These are phyloP conservation scores for Ondatra zibethicus DNA, from an alignment of 2,113 vertebrate genomes.

Conservation along the genomic window DNA sequence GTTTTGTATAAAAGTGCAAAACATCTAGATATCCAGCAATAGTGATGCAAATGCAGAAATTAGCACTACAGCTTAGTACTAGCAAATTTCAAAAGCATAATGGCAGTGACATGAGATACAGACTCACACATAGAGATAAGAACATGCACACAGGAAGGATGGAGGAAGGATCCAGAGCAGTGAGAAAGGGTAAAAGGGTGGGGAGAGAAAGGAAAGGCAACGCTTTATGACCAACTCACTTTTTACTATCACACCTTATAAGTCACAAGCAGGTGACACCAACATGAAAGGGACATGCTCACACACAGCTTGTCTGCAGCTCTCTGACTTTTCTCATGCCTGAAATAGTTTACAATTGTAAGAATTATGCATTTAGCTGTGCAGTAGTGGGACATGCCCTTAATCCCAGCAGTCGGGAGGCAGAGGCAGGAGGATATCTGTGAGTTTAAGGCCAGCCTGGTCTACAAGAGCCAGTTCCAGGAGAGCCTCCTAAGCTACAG, in stretches of 20 bases:
- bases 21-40: not conserved
- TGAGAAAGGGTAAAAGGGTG: not conserved
- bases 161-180: not conserved
- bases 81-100: not conserved
- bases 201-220: rapidly evolving
- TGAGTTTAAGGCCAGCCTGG: no score
- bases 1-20: not conserved
- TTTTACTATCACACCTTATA: not conserved
- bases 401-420: no score
- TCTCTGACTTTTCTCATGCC: not conserved
- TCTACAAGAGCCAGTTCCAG: no score
- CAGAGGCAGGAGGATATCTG: no score
- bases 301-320: not conserved
- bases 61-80: not conserved
- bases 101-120: not conserved
- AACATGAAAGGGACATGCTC: not conserved
- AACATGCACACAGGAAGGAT: not conserved
- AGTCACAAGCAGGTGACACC: not conserved
- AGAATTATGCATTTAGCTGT: not conserved
- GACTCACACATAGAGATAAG: not conserved
- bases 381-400: no score
- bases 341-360: not conserved
- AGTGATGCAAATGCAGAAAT: not conserved
- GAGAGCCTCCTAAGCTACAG: no score
- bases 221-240: no score